Conservation (phyloP, 2,888 invertebrate genomes). For the Drosophila setosimentum region DNA sequence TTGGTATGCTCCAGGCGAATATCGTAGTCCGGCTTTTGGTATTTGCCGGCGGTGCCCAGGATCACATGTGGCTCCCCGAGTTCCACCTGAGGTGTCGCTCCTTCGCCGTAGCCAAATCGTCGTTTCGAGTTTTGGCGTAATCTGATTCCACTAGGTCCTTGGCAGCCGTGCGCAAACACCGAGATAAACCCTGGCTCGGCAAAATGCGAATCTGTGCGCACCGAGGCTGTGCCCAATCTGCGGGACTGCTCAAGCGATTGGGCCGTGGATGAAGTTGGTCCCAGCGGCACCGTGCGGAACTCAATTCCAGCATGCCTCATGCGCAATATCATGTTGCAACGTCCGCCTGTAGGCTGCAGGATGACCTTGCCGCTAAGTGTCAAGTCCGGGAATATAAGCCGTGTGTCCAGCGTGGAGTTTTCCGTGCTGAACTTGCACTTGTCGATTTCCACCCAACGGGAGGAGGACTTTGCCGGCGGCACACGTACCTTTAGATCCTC, state of each 20-base stretch:
- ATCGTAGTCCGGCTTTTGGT: conserved; percentile 72
- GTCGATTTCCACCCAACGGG: conserved; percentile 89
- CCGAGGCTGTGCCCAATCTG: conserved; percentile 80
- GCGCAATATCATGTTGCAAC: conserved; percentile 92
- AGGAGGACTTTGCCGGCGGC: conserved; percentile 88
- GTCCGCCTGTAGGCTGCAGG: conserved; percentile 86
- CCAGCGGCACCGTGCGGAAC: conserved; percentile 89
- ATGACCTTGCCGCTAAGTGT: conserved; percentile 92
- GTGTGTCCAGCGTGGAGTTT: conserved; percentile 91
- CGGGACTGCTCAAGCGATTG: conserved; percentile 75
- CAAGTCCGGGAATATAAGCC: conserved; percentile 91
- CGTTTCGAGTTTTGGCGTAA: conserved; percentile 84
- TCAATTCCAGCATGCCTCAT: conserved; percentile 92
- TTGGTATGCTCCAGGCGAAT: conserved; percentile 68
- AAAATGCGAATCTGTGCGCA: conserved; percentile 92
- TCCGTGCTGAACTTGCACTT: conserved; percentile 91
- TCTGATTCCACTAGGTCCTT: conserved; percentile 85
- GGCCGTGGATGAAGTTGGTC: conserved; percentile 51
- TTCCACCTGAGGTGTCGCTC: conserved; percentile 54
- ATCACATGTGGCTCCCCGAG: conserved; percentile 74
- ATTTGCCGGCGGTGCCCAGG: conserved; percentile 65
- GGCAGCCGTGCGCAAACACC: conserved; percentile 93
- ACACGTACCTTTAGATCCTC: conserved; percentile 87
- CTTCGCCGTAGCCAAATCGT: conserved; percentile 73
- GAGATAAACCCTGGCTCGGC: conserved; percentile 94